phyloP scores from a whole-genome alignment of 2,888 invertebrate genomes.

The Tricholauxania praeusta region DNA sequence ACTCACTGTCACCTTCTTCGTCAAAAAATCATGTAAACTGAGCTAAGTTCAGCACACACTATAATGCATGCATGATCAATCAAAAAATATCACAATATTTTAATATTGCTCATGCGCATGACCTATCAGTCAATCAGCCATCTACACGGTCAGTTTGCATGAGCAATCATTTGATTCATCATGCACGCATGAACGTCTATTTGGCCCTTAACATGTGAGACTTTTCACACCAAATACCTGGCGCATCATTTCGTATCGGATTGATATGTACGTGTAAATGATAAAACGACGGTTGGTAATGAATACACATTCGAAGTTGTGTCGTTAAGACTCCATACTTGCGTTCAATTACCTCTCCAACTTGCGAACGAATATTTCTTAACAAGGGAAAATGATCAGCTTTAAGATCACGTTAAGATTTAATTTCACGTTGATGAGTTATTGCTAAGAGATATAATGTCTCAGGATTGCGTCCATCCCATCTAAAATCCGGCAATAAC shows the following conservation, averaged over 20 bases:
- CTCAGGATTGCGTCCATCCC: constrained; percentile 85
- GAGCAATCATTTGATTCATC: no score
- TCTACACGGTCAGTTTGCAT: no score
- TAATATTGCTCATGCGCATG: no score
- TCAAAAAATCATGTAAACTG: no score
- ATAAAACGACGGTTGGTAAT: constrained; percentile 98
- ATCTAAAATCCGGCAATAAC: constrained; percentile 93
- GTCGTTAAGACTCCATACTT: constrained; percentile 79
- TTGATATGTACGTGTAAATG: constrained; percentile 96
- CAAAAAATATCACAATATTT: no score
- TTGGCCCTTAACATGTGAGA: constrained; percentile 92
- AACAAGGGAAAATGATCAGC: constrained; percentile 83
- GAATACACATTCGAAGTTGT: constrained; percentile 86
- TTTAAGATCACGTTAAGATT: constrained; percentile 87
- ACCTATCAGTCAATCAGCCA: no score
- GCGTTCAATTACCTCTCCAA: constrained; percentile 79
- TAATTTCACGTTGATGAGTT: constrained; percentile 78
- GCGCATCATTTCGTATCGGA: constrained; percentile 81
- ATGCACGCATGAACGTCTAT: no score
- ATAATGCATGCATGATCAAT: no score
- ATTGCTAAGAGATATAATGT: constrained; percentile 90
- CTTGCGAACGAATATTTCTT: constrained; percentile 82
- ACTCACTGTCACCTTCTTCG: no score
- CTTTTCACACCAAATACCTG: constrained; percentile 86
- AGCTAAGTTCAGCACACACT: no score